phyloP scores from a whole-genome alignment of 92 coral and sea anemone genomes.

The Micromussa lordhowensis region DNA sequence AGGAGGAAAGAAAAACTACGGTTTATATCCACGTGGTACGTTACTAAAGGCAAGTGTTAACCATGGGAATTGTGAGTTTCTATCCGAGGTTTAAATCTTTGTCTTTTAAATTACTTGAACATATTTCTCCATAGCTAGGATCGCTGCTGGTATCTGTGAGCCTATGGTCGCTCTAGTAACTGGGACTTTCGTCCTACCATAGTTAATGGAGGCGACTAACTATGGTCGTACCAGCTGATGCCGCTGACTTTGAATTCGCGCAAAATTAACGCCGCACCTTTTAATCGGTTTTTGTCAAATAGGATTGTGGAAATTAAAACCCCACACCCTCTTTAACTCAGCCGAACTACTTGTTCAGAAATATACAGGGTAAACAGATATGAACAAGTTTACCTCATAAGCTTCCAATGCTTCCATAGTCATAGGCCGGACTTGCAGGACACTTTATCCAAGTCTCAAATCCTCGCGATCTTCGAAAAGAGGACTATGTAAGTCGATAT shows the following conservation, averaged over 20 bases:
- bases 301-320: not conserved
- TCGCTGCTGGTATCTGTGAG: too few relatives aligned
- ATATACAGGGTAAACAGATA: not conserved
- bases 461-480: slow-evolving; percentile 75
- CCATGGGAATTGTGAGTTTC: not conserved
- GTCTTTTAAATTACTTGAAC: too few relatives aligned
- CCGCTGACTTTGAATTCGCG: too few relatives aligned
- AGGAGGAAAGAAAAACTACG: not conserved
- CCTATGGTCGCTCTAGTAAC: too few relatives aligned
- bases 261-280: too few relatives aligned
- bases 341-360: not conserved
- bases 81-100: not conserved
- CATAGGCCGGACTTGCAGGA: slow-evolving; percentile 96
- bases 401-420: slow-evolving; percentile 98
- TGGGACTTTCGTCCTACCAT: too few relatives aligned
- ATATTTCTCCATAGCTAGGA: too few relatives aligned
- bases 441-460: slow-evolving; percentile 98
- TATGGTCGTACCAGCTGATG: too few relatives aligned
- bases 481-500: not conserved
- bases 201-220: too few relatives aligned
- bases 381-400: slow-evolving; percentile 36
- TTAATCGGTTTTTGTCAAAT: too few relatives aligned
- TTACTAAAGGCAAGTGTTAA: not conserved
- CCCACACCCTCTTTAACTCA: not conserved
- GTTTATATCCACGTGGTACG: not conserved